A percentile compares a stretch with the other conserved stretches of the same genome.
Conservation (phyloP, 2,888 invertebrate species). For the Papilio gigon region DNA sequence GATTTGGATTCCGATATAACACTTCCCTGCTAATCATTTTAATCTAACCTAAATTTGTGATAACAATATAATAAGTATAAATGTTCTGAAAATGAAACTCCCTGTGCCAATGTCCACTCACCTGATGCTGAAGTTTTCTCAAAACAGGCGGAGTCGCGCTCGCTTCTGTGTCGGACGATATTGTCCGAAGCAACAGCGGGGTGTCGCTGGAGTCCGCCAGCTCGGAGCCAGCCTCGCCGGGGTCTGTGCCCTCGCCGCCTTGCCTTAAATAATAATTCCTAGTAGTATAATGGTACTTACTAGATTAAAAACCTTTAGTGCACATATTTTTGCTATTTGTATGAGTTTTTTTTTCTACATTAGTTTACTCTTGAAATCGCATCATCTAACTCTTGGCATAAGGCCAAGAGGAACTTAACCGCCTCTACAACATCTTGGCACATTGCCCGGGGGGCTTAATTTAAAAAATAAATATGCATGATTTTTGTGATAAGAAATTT, state of each 20-base stretch:
- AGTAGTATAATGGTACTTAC: too few species aligned
- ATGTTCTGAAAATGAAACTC: too few species aligned
- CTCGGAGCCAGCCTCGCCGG: conserved; percentile 67
- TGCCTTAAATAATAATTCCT: conserved; percentile 56
- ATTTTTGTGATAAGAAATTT: too few species aligned
- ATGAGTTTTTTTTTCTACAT: not conserved
- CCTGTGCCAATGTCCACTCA: too few species aligned
- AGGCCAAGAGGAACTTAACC: not conserved
- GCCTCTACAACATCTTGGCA: not conserved
- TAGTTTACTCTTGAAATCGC: not conserved
- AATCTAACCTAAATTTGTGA: too few species aligned
- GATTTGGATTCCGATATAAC: too few species aligned
- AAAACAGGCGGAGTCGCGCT: conserved; percentile 72
- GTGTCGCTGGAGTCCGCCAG: conserved; percentile 73
- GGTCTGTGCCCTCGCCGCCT: conserved; percentile 66
- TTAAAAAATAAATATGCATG: not conserved
- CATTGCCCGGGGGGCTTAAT: not conserved
- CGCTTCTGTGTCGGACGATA: conserved; percentile 84
- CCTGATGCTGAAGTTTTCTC: conserved; percentile 75
- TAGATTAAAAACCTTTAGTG: too few species aligned
- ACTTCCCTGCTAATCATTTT: too few species aligned
- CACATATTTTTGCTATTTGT: too few species aligned
- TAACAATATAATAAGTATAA: too few species aligned
- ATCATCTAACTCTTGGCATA: not conserved
- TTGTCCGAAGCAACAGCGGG: conserved; percentile 82